Evolutionary conservation across 2,888 invertebrate species (phyloP), one percentile per base, ranked within the genome.

Genomic region (Cataglyphis cursor): DNA sequence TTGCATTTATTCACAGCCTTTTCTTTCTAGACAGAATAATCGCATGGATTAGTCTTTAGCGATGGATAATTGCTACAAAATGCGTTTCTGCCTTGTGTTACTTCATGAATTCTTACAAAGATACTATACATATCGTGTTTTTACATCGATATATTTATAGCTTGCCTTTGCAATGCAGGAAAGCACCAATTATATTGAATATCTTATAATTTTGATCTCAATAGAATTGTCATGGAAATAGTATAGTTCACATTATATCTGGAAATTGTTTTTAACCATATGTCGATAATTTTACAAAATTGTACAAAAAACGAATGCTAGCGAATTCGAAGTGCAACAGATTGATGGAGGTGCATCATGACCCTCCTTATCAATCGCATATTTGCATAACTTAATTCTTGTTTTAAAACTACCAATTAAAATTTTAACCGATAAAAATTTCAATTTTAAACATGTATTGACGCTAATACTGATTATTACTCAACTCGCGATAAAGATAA

Each of bases 41-140:
- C 41, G 68, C 76, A 68, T 78, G 59, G 15, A 70, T 51, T 70
- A 78, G 35, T 70, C 80, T 84, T 89, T 91, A 91, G 91, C 90
- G 89, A 91, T 89, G 89, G 90, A 90, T 88, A 88, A 89, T 89
- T 91, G 88, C 89, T 90, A 70, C 82, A 84, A 82, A 83, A 61
- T 85, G 66, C 51, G 73, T 85, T 87, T 85, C 80, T 74, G 82
- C 70, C 28, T 48, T 44, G 8, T 62, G 62, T 51, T 86, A 80
- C 64, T 72, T 74, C 64, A 83, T 61, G 73, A 86, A 85, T 81
- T 85, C 80, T 82, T 83, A 78, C 65, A 64, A 76, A 84, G 59
- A 65, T 83, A 78, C n/a, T 57, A 61, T 12, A 72, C n/a, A 28
- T 51, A 41, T 62, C 81, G 61, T 78, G 66, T 85, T 85, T 82